These are phyloP conservation scores for Cepaea nemoralis DNA, from an alignment of 1,140 invertebrate species.

Conservation along the genomic window DNA sequence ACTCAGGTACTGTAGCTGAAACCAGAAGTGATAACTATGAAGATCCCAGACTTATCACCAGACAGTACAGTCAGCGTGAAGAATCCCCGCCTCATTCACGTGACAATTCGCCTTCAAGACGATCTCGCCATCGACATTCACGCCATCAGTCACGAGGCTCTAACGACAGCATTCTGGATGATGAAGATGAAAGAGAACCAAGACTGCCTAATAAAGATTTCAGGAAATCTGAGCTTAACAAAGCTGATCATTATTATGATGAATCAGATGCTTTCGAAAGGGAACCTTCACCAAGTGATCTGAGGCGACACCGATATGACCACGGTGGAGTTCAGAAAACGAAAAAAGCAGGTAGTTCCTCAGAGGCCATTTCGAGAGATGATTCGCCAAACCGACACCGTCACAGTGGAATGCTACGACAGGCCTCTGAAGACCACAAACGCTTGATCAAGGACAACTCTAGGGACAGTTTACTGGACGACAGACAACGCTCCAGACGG, in stretches of 20 bases:
- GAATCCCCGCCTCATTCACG: conserved; percentile 47
- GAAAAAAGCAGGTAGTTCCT: conserved; percentile 57
- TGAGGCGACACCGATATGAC: conserved; percentile 29
- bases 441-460: conserved; percentile 60
- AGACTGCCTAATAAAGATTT: conserved; percentile 79
- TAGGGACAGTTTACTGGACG: conserved; percentile 60
- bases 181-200: conserved; percentile 50
- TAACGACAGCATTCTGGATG: conserved; percentile 57
- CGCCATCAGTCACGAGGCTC: conserved; percentile 45
- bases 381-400: conserved; percentile 58
- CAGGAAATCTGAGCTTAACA: conserved; percentile 82
- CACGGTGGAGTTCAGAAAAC: conserved; percentile 26
- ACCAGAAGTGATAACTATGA: conserved; percentile 40
- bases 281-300: conserved; percentile 33
- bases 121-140: conserved; percentile 35
- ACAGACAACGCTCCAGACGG: conserved; percentile 51
- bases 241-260: conserved; percentile 67
- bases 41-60: conserved; percentile 20
- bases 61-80: conserved; percentile 43
- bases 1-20: conserved; percentile 47
- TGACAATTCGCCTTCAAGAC: conserved; percentile 53
- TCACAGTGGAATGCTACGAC: conserved; percentile 29
- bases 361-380: conserved; percentile 60
- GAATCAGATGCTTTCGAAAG: conserved; percentile 50
- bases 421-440: conserved; percentile 41